Evolutionary conservation across 2,888 invertebrate species (phyloP), one percentile per base, ranked within the genome.

Genomic region (Diplazon laetatorius): DNA sequence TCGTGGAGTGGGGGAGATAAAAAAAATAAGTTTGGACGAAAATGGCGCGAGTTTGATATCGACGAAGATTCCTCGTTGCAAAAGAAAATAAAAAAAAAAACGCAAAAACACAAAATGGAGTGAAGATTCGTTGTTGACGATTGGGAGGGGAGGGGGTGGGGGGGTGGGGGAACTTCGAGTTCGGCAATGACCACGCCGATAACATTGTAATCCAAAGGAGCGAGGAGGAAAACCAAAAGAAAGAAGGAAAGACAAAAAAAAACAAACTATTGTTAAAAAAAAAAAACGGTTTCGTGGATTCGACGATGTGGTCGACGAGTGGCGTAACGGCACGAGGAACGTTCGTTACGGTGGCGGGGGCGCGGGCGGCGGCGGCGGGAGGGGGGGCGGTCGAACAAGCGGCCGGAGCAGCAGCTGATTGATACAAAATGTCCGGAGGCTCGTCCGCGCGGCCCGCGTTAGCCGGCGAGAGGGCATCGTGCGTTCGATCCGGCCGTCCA

Each of bases 391-490:
- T 22, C 48, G 65, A 30, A 57, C 63, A 63, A 70, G 71, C 71
- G 52, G 76, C 71, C 57, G 73, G 59, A 68, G 57, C 62, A 79
- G 78, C 79, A 79, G 79, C 79, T 79, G 79, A 79, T 79, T 79
- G 79, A 76, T 79, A 79, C 79, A 79, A 79, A 79, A 79, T 76
- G 79, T 76, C 79, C 71, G 79, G 60, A 72, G 76, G 52, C 72
- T 79, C 52, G 63, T 76, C 69, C 68, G 52, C 62, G 60, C 44
- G 30, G 55, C 46, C 73, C 77, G 72, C 76, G 79, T 72, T 79
- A 76, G 76, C 79, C 79, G 79, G 79, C 79, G 71, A 63, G 71
- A 79, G 62, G 79, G 76, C 79, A 76, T 79, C 71, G 79, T 63
- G 76, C 57, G 68, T 52, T 68, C 79, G 76, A 72, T 52, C 79